These are phyloP conservation scores for Bergia sp. DNA, from an alignment of 92 coral and sea anemone species.

Conservation along the genomic window DNA sequence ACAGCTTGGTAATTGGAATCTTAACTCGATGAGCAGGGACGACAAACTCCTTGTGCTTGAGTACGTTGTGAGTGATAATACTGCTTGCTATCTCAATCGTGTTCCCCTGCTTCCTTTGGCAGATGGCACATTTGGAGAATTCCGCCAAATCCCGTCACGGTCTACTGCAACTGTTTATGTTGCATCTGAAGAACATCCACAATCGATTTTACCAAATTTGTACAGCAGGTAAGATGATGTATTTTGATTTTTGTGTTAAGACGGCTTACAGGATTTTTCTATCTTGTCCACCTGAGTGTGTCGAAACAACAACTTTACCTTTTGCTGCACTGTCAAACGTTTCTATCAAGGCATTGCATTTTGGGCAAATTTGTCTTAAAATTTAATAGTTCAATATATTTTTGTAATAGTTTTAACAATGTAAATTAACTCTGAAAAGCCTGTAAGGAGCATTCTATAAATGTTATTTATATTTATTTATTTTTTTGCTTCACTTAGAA, in stretches of 20 bases:
- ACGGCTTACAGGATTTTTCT: not conserved
- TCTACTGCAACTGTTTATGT: slow-evolving; percentile 60
- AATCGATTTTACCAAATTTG: slow-evolving; percentile 62
- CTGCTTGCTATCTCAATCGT: slow-evolving; percentile 55
- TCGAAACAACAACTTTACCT: too few relatives aligned
- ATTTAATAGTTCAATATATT: too few relatives aligned
- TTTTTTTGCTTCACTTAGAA: too few relatives aligned
- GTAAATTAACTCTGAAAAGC: too few relatives aligned
- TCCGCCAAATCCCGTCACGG: slow-evolving; percentile 40
- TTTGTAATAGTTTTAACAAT: too few relatives aligned
- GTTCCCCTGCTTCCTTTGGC: slow-evolving; percentile 79
- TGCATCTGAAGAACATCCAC: slow-evolving; percentile 54
- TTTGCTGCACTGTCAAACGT: not conserved
- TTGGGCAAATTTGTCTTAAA: too few relatives aligned
- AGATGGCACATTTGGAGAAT: slow-evolving; percentile 62
- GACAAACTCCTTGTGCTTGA: slow-evolving; percentile 68
- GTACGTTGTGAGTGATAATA: slow-evolving; percentile 56
- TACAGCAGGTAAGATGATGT: slow-evolving; percentile 7
- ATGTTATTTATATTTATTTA: too few relatives aligned
- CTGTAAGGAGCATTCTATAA: too few relatives aligned
- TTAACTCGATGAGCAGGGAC: slow-evolving; percentile 23
- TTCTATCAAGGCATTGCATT: too few relatives aligned
- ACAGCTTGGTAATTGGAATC: slow-evolving; percentile 51
- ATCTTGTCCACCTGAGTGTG: not conserved
- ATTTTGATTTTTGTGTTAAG: not conserved